phyloP scores from a whole-genome alignment of 2,113 vertebrate genomes.

The Electrona antarctica region DNA sequence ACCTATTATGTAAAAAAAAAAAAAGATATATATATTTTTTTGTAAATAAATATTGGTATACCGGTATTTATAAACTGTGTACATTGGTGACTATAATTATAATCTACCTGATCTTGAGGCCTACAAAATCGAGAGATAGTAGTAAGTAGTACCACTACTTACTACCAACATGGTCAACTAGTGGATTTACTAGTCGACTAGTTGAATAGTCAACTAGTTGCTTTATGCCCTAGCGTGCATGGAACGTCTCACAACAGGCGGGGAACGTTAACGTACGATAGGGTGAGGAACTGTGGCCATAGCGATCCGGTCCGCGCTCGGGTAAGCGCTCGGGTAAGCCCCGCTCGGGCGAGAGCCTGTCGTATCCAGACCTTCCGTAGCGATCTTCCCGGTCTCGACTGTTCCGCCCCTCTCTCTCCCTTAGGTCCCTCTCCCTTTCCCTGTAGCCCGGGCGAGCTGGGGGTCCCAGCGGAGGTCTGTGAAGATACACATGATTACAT shows the following conservation, averaged over 20 bases:
- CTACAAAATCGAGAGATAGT: no score
- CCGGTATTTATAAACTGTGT: neutral
- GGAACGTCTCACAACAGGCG: neutral
- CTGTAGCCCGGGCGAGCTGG: constrained; percentile 84
- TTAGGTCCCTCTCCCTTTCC: constrained; percentile 71
- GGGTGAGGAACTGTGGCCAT: constrained; percentile 83
- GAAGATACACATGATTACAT: neutral
- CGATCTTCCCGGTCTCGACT: constrained; percentile 85
- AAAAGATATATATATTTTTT: no score
- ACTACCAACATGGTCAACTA: no score
- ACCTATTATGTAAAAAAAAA: no score
- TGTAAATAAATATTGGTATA: no score
- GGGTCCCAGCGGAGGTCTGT: constrained; percentile 73
- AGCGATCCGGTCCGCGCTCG: constrained; percentile 88
- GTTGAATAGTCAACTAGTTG: no score
- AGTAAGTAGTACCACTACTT: no score
- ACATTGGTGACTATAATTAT: no score
- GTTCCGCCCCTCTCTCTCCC: constrained; percentile 69
- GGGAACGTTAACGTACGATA: constrained; percentile 81
- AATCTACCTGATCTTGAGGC: no score
- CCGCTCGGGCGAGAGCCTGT: constrained; percentile 87
- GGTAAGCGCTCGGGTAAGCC: constrained; percentile 12
- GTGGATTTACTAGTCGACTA: no score
- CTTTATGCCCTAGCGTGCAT: no score
- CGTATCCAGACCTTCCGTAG: constrained; percentile 86